Evolutionary conservation across 2,888 invertebrate genomes (phyloP), one percentile per base, ranked within the genome.

Genomic region (Drosophila nr. fundita): DNA sequence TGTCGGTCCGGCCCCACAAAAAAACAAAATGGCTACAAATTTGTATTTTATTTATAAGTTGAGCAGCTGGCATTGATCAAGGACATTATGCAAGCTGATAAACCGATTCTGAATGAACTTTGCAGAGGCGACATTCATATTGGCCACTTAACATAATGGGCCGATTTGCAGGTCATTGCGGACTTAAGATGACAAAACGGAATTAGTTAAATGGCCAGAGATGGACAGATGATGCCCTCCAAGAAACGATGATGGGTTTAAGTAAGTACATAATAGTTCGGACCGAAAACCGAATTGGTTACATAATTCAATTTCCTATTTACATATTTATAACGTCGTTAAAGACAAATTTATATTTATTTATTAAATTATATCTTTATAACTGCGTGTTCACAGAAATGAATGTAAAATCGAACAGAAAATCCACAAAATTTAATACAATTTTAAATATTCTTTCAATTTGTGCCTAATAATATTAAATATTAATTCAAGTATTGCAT

Each of bases 31-130:
- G 65, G 65, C 76, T 59, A 68, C 74, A 84, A 87, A 78, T 83
- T 82, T 76, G 68, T 84, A 72, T 84, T 78, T 74, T 87, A 84
- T 87, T 82, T 74, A 82, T 78, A 82, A 78, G 73, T 49, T 73
- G 60, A 58, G 48, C 62, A 63, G 58, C 73, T 49, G 40, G 38
- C 61, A 68, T 68, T 68, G 64, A 57, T 59, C 66, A 66, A 68
- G 65, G 70, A 71, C 55, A 79, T 68, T 63, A 64, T 48, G 58
- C 55, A 49, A 45, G 64, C 48, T 49, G 48, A 76, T 67, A 52
- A 58, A 34, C 38, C 63, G 73, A 49, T 61, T 68, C 52, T 30
- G 59, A 49, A 66, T 69, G 61, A 82, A 73, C 68, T 69, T 63
- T 61, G 67, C 36, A 42, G 40, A 18, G 40, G 30, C 45, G 77